Percentiles rank a stretch among this genome's conserved stretches.
Evolutionary conservation across 1,140 invertebrate species (phyloP).

Genomic region (Pseudomyrmex concolor): DNA sequence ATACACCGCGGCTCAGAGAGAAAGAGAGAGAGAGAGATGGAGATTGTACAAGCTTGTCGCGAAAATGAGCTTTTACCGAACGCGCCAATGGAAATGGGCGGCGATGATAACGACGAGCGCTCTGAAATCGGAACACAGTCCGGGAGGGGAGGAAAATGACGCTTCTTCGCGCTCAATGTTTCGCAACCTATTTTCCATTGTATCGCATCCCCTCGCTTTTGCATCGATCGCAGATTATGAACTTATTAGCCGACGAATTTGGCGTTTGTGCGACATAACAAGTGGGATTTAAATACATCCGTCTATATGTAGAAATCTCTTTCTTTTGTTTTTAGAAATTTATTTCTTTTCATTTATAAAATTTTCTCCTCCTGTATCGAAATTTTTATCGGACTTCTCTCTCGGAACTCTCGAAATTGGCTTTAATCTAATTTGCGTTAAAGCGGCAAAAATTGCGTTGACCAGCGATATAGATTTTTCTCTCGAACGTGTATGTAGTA

Average conservation of each 20-base stretch:
- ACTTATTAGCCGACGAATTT: not conserved
- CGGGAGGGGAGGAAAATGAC: conserved; percentile 62
- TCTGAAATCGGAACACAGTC: conserved; percentile 51
- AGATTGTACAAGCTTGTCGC: conserved; percentile 35
- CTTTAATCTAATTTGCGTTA: not conserved
- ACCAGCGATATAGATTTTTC: not conserved
- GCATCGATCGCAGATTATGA: not conserved
- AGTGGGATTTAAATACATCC: not conserved
- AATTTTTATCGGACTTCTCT: not conserved
- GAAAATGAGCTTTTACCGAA: conserved; percentile 54
- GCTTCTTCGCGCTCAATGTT: conserved; percentile 23
- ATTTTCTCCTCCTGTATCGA: not conserved
- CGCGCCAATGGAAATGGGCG: conserved; percentile 44
- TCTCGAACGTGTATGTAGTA: not conserved
- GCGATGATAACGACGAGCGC: not conserved
- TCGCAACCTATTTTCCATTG: conserved; percentile 52
- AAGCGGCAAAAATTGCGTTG: too few relatives aligned
- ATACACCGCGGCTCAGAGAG: not conserved
- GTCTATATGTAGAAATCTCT: too few relatives aligned
- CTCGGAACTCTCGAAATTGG: not conserved
- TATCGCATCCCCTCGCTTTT: not conserved
- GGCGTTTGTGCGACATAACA: not conserved
- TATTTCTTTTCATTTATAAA: not conserved
- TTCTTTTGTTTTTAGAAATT: not conserved
- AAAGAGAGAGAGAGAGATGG: too few relatives aligned